Base-by-base conservation (phyloP, 1,140 invertebrate species). In the Anthonomus grandis region DNA sequence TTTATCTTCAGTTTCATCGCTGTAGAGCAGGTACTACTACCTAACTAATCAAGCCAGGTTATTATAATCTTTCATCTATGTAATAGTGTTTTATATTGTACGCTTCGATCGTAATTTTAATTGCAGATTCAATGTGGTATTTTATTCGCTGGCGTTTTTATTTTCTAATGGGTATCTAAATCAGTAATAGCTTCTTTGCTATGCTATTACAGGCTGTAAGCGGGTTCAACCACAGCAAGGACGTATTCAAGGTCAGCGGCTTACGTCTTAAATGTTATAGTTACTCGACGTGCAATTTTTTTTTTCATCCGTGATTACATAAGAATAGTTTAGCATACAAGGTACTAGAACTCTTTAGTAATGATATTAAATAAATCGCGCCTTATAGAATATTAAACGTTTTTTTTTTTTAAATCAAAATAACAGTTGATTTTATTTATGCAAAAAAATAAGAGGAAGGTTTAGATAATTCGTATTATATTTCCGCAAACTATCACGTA, bases 101-200 rank as follows among this genome's bases (percentile, higher is more conserved):
- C 39, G 4, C 15, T 13, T 13, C 39, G 39, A n/a, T 42, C 21
- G 21, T 15, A 47, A 12, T 31, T 47, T 47, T 22, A 47, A 47
- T 22, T 27, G 45, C 21, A 47, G 45, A 47, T 47, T 47, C 27
- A 25, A 47, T 24, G 45, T 47, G 22, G 45, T 31, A 15, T 47
- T 47, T 47, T 37, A n/a, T 25, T 31, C 22, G 21, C 1, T 18
- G 4, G 19, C 39, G 10, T 2, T 42, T 42, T 42, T 42, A 15
- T 42, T 42, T n/a, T 42, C 39, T 42, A 42, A 42, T 15, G 19
- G 39, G 10, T 17, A 42, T 42, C 39, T 42, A 42, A 42, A 42
- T 42, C 39, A 18, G 15, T 34, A 34, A 34, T 42, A 4, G 39
- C 39, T 42, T 15, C 39, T 19, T 15, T 42, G 13, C 39, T 42